Evolutionary conservation across 2,888 invertebrate genomes (phyloP).

Genomic region (Arenicola marina): DNA sequence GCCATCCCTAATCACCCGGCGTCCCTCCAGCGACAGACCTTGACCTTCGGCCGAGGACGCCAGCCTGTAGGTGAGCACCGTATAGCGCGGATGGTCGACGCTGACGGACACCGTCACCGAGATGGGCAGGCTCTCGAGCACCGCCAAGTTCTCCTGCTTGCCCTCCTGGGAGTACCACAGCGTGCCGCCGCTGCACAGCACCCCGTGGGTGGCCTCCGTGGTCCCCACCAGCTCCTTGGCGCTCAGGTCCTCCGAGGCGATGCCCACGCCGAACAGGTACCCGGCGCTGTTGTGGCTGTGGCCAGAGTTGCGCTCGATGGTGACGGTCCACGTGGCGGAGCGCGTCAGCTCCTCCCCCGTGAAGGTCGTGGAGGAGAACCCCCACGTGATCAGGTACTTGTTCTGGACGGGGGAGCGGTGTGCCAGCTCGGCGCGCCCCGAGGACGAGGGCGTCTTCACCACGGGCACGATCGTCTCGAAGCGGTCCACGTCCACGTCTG

Average conservation of each 20-base stretch:
- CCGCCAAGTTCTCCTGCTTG: conserved; percentile 41
- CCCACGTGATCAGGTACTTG: conserved; percentile 55
- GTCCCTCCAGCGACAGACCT: conserved; percentile 45
- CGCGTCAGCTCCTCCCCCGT: conserved; percentile 45
- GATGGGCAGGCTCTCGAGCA: conserved; percentile 43
- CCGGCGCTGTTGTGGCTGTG: conserved; percentile 46
- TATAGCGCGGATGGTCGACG: conserved; percentile 39
- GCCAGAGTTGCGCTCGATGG: conserved; percentile 48
- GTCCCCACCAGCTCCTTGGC: conserved; percentile 53
- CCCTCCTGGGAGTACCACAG: conserved; percentile 44
- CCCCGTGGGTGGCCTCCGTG: conserved; percentile 43
- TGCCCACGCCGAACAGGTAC: conserved; percentile 55
- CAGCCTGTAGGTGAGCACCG: conserved; percentile 46
- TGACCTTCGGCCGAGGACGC: conserved; percentile 34
- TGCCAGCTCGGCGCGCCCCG: conserved; percentile 20
- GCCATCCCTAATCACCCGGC: conserved; percentile 40
- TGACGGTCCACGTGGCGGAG: conserved; percentile 49
- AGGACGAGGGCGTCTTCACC: conserved; percentile 25
- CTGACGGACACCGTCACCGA: conserved; percentile 45
- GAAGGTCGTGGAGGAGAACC: conserved; percentile 54
- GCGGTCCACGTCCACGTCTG: too few relatives aligned
- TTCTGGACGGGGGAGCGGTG: conserved; percentile 39
- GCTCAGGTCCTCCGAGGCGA: conserved; percentile 42
- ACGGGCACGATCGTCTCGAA: conserved; percentile 19
- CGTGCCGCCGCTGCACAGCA: conserved; percentile 46